A percentile compares a stretch with the other conserved stretches of the same genome.
These are phyloP conservation scores for Gallinago stenura DNA, from an alignment of 2,797 vertebrate species.

Conservation along the genomic window DNA sequence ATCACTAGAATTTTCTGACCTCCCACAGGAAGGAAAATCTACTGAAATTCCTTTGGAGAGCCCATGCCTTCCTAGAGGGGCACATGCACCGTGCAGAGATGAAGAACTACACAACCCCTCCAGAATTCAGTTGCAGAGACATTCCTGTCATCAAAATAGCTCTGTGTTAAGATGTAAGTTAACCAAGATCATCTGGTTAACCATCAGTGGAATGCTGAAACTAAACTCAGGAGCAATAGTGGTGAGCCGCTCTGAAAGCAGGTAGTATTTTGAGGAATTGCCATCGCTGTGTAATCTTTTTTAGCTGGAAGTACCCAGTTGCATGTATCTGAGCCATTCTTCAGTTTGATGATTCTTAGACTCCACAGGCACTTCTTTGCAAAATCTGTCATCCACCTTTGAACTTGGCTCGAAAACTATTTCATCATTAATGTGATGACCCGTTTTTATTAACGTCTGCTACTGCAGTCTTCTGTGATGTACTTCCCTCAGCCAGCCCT, in stretches of 20 bases:
- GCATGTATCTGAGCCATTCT: neutral
- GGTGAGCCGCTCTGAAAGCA: neutral
- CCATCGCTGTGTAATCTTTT: neutral
- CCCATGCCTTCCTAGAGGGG: neutral
- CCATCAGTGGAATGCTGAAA: neutral
- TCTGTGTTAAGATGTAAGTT: neutral
- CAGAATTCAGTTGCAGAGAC: neutral
- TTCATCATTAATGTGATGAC: neutral
- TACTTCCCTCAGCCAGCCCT: neutral
- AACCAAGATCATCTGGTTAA: neutral
- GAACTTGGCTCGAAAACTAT: neutral
- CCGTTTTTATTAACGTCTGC: neutral
- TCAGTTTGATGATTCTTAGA: neutral
- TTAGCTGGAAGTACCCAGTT: neutral
- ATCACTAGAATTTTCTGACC: neutral
- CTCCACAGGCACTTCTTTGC: neutral
- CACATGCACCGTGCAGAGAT: neutral
- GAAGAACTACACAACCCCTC: neutral
- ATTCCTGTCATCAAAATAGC: neutral
- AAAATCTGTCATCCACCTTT: neutral
- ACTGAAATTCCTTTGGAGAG: neutral
- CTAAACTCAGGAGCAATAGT: neutral
- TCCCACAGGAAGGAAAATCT: neutral
- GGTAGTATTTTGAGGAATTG: neutral
- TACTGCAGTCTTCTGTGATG: neutral